phyloP scores from a whole-genome alignment of 1,140 invertebrate genomes.

The Drosophila oshimai region DNA sequence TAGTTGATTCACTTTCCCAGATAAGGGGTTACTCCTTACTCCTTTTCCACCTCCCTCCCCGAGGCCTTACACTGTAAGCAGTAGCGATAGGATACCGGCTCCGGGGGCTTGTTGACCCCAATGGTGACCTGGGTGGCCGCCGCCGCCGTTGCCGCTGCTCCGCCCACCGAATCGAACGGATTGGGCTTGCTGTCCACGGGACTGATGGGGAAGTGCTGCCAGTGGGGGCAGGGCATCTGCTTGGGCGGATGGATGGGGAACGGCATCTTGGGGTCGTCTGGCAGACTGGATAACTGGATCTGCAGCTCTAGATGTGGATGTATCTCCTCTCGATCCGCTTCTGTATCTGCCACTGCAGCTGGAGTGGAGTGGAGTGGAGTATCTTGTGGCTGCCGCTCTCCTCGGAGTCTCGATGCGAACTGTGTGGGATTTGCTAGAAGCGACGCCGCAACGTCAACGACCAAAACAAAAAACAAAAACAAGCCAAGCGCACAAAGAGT shows the following conservation, averaged over 20 bases:
- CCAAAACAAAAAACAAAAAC: constrained; percentile 66
- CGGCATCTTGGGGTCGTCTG: constrained; percentile 53
- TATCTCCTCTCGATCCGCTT: neutral
- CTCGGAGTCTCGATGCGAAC: constrained; percentile 53
- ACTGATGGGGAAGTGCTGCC: constrained; percentile 78
- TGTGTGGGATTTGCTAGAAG: constrained; percentile 59
- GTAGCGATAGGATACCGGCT: constrained; percentile 67
- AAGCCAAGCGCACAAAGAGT: constrained; percentile 4
- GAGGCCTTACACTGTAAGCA: constrained; percentile 61
- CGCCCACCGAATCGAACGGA: constrained; percentile 51
- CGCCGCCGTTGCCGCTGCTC: constrained; percentile 22
- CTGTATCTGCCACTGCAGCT: constrained; percentile 8
- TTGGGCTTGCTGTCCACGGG: constrained; percentile 59
- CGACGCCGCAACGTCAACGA: constrained; percentile 60
- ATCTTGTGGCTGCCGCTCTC: constrained; percentile 48
- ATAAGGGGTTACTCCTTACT: neutral
- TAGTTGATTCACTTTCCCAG: constrained; percentile 2
- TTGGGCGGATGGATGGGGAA: constrained; percentile 76
- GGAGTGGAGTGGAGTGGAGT: constrained; percentile 3
- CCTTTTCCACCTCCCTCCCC: constrained; percentile 43
- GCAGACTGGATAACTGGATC: neutral
- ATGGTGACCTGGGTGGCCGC: constrained; percentile 1
- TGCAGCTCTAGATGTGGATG: neutral
- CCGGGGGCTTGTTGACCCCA: constrained; percentile 44
- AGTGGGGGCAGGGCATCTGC: constrained; percentile 80